Conservation (phyloP, 2,113 vertebrate genomes). For the Lanius ludovicianus region DNA sequence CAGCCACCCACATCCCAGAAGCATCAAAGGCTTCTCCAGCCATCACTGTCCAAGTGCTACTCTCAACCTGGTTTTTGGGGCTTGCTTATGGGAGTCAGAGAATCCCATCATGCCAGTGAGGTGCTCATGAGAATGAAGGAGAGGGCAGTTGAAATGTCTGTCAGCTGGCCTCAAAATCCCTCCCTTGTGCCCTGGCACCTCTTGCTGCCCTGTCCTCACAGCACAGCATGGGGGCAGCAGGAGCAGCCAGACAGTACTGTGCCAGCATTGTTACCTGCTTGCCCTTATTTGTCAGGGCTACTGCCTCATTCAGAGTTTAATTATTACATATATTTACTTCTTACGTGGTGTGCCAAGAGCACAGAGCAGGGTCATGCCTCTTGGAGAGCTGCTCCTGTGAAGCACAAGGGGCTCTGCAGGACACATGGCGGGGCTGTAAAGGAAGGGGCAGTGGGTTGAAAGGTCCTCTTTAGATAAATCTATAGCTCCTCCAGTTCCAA, state of each 20-base stretch:
- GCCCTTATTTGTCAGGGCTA: slow-evolving; percentile 22
- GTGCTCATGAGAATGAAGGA: neutral
- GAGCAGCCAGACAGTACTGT: neutral
- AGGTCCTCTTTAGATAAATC: neutral
- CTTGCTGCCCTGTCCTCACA: neutral
- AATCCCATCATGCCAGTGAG: rapidly evolving
- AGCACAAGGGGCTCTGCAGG: neutral
- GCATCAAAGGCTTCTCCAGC: neutral
- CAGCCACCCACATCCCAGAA: neutral
- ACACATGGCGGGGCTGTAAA: rapidly evolving
- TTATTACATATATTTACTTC: slow-evolving; percentile 8
- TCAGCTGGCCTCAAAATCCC: neutral
- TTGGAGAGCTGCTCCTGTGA: neutral
- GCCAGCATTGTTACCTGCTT: slow-evolving; percentile 40
- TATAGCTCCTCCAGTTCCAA: neutral
- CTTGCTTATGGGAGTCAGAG: neutral
- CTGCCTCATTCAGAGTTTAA: slow-evolving; percentile 1
- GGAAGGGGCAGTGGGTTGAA: neutral
- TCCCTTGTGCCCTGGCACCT: neutral
- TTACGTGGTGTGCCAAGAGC: neutral
- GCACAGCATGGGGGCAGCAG: neutral
- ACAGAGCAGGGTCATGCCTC: rapidly evolving
- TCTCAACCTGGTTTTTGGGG: neutral
- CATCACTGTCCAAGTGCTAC: neutral
- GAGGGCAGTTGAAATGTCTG: neutral